Evolutionary conservation across 1,140 invertebrate genomes (phyloP), one percentile per base, ranked within the genome.

Genomic region (Trichomalopsis sarcophagae): DNA sequence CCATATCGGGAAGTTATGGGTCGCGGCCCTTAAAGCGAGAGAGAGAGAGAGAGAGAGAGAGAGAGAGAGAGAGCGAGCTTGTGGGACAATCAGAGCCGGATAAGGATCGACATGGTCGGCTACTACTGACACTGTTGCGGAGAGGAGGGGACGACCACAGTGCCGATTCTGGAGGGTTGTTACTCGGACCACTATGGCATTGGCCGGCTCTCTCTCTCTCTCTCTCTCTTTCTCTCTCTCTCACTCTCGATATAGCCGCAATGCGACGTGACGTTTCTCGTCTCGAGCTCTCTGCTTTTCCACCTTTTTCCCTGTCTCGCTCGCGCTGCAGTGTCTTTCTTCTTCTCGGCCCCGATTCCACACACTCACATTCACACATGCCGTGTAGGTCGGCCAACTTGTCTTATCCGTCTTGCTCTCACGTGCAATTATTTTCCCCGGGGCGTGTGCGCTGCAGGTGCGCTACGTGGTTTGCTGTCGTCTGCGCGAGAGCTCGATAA

Each of bases 81-180:
- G 73, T n/a, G 55, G 74, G 81, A 84, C 74, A 83, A 83, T 83
- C 66, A 80, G 77, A 5, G 10, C 47, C 47, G 33, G 21, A 84
- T 74, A 81, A 84, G 77, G 66, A 76, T 81, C n/a, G 84, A 84
- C 71, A 68, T 81, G 71, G 71, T 75, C 10, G 13, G 40, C 47
- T 23, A 68, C 47, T 14, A 27, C 27, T 27, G 27, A 27, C 14
- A 17, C 30, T 44, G 47, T 75, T 30, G 68, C 9, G 17, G 74
- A 68, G 40, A 36, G 40, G 55, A 80, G 55, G 27, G 68, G 33
- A 82, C 87, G 87, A 89, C 87, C 88, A 88, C 84, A 88, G 85
- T 84, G 87, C 87, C 87, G 88, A 90, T 89, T 90, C 87, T 87
- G 88, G 87, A 88, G 86, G 88, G 85, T 89, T 89, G 90, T 90